Evolutionary conservation across 2,113 vertebrate species (phyloP).

Genomic region (Pomatorhinus ruficollis): DNA sequence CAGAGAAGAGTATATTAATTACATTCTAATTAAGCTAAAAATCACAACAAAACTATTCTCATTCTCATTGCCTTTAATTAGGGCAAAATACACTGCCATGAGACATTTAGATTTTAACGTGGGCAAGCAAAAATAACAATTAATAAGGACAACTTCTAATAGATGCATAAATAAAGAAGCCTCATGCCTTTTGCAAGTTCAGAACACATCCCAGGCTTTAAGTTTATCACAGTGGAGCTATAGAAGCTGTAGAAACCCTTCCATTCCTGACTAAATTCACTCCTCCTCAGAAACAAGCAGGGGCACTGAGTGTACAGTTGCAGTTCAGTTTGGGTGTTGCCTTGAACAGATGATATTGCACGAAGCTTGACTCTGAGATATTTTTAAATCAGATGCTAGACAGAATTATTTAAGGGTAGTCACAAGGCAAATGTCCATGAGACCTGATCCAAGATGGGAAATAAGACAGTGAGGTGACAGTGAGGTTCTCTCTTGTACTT

Average conservation of each 20-base stretch:
- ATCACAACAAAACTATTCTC: background rate
- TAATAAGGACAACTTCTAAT: background rate
- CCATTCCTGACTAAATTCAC: background rate
- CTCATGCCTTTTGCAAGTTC: background rate
- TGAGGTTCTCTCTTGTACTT: background rate
- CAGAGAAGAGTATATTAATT: background rate
- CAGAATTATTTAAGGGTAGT: background rate
- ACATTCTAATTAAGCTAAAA: background rate
- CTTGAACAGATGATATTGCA: conserved; percentile 17
- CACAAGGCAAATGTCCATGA: background rate
- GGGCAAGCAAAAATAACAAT: background rate
- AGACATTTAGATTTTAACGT: background rate
- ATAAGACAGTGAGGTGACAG: background rate
- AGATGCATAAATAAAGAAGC: background rate
- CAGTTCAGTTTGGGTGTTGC: background rate
- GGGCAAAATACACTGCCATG: background rate
- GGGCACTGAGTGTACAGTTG: background rate
- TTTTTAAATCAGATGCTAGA: conserved; percentile 7
- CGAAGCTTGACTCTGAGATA: background rate
- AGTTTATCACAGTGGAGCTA: background rate
- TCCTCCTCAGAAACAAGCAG: background rate
- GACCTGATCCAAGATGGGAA: background rate
- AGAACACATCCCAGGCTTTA: background rate
- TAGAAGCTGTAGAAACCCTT: background rate
- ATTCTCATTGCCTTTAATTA: background rate